Evolutionary conservation across 1,140 invertebrate genomes (phyloP).

Genomic region (Macrobrachium rosenbergii): DNA sequence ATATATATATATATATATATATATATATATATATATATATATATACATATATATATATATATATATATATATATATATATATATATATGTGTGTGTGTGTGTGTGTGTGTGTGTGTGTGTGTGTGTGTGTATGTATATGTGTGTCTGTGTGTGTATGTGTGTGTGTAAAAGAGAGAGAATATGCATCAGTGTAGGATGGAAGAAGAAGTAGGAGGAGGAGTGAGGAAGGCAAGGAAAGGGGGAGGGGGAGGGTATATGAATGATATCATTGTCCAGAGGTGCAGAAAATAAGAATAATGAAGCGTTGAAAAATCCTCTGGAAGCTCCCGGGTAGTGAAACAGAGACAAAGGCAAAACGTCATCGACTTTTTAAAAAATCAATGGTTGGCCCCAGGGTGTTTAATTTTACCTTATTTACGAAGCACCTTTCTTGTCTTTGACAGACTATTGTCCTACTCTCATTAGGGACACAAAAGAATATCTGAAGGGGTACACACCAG

Average conservation of each 20-base stretch:
- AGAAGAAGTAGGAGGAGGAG: neutral
- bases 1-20: slow-evolving; percentile 5
- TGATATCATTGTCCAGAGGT: neutral
- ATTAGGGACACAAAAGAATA: slow-evolving; percentile 60
- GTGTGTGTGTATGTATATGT: neutral
- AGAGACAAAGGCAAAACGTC: slow-evolving; percentile 44
- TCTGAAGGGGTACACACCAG: slow-evolving; percentile 50
- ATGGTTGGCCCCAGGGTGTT: slow-evolving; percentile 49
- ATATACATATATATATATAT: neutral
- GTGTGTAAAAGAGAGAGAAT: too few species aligned
- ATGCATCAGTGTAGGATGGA: neutral
- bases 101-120: too few species aligned
- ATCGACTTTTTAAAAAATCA: slow-evolving; percentile 55
- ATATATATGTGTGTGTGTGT: neutral
- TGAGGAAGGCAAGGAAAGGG: neutral
- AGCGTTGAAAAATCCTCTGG: neutral
- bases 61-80: neutral
- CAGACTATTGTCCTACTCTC: slow-evolving; percentile 59
- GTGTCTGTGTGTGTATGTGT: neutral
- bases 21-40: neutral
- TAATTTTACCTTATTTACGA: slow-evolving; percentile 62
- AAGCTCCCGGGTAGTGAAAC: neutral
- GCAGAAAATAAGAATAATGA: slow-evolving; percentile 1
- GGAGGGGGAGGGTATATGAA: neutral
- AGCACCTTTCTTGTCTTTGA: slow-evolving; percentile 61